Conservation (phyloP, 2,888 invertebrate genomes). For the Tachina fera region DNA sequence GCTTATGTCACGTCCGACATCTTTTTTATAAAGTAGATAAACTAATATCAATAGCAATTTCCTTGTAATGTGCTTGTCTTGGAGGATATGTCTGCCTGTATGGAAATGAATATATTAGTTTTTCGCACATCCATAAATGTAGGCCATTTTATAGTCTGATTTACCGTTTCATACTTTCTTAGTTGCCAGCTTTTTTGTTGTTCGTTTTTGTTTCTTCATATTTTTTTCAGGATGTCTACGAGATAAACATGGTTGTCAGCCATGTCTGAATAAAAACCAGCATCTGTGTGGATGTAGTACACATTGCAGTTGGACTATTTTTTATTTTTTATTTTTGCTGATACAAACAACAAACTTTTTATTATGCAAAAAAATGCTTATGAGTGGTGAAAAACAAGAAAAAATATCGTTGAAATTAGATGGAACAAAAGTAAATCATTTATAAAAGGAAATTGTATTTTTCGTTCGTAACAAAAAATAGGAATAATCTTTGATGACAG, state of each 20-base stretch:
- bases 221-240: slow-evolving; percentile 57
- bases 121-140: background rate
- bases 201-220: slow-evolving; percentile 15
- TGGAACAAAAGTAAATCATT: slow-evolving; percentile 42
- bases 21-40: too few species aligned
- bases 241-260: slow-evolving; percentile 66
- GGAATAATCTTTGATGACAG: background rate
- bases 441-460: slow-evolving; percentile 47
- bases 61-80: too few species aligned
- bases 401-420: slow-evolving; percentile 33
- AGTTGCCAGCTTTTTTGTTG: slow-evolving; percentile 1
- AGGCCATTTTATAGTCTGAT: slow-evolving; percentile 11
- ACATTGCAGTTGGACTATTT: slow-evolving; percentile 28
- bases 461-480: background rate
- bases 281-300: slow-evolving; percentile 45
- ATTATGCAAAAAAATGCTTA: slow-evolving; percentile 44
- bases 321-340: slow-evolving; percentile 17
- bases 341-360: slow-evolving; percentile 35
- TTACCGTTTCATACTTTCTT: slow-evolving; percentile 22
- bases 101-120: background rate
- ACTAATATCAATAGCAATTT: too few species aligned
- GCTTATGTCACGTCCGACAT: too few species aligned
- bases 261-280: slow-evolving; percentile 34
- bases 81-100: too few species aligned
- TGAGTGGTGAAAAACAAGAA: slow-evolving; percentile 4